Percentiles rank a stretch among this genome's conserved stretches.
phyloP scores from a whole-genome alignment of 1,140 invertebrate genomes.

The Drosophila miranda region DNA sequence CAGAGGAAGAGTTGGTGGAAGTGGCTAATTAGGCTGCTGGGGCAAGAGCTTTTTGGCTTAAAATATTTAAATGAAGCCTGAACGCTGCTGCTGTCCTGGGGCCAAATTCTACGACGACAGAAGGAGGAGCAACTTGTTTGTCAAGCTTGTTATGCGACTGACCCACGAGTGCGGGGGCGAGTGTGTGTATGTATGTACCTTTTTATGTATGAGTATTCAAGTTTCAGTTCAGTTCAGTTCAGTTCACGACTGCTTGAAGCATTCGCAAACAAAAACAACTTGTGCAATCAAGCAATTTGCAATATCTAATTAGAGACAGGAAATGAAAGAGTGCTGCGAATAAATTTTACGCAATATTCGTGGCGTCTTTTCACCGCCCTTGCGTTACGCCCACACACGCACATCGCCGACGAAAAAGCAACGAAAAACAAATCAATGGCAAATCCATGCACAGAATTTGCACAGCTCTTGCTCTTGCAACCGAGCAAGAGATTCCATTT shows the following conservation, averaged over 20 bases:
- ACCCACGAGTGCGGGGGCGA: neutral
- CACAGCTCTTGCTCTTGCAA: conserved; percentile 14
- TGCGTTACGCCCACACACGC: conserved; percentile 39
- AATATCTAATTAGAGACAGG: conserved; percentile 39
- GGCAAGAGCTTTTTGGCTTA: conserved; percentile 33
- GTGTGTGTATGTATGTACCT: no score
- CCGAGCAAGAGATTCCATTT: neutral
- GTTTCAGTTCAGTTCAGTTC: conserved; percentile 18
- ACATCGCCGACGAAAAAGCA: conserved; percentile 11
- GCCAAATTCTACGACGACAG: neutral
- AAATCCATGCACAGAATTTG: conserved; percentile 34
- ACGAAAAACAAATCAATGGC: conserved; percentile 37
- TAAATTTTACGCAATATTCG: conserved; percentile 51
- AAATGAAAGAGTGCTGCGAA: conserved; percentile 30
- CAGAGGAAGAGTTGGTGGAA: neutral
- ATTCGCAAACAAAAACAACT: conserved; percentile 32
- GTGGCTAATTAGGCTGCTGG: conserved; percentile 31
- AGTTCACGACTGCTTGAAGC: conserved; percentile 23
- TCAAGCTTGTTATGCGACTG: conserved; percentile 17
- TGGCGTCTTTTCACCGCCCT: conserved; percentile 16
- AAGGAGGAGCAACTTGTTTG: conserved; percentile 32
- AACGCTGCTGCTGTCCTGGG: conserved; percentile 18
- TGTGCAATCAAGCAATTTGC: conserved; percentile 11
- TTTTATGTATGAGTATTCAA: no score
- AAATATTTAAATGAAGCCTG: conserved; percentile 49